These are phyloP conservation scores for Cercopithecus hamlyni DNA, from an alignment of 2,797 vertebrate genomes.

Conservation along the genomic window DNA sequence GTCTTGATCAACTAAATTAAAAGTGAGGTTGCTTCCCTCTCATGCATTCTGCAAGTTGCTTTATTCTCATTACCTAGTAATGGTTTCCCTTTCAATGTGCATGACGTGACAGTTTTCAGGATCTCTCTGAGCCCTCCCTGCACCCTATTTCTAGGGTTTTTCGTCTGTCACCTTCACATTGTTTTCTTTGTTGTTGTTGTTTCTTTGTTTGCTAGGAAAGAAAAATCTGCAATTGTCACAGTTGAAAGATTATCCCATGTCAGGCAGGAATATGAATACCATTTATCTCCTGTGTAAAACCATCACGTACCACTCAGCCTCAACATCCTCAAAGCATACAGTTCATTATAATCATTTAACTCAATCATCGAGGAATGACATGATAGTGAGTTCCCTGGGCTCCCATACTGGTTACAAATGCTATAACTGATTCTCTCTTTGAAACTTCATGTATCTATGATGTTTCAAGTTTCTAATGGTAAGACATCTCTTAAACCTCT, in stretches of 20 bases:
- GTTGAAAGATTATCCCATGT: background rate
- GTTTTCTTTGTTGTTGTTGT: background rate
- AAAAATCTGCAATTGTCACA: background rate
- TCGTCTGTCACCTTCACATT: background rate
- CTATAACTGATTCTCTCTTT: background rate
- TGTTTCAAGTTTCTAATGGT: background rate
- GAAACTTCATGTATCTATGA: background rate
- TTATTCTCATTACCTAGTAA: background rate
- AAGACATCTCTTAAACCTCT: background rate
- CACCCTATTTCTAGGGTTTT: background rate
- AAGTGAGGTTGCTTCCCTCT: slow-evolving; percentile 20
- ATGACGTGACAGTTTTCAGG: background rate
- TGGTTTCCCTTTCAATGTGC: background rate
- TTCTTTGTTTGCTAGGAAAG: background rate
- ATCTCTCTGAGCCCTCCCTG: background rate
- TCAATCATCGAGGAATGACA: background rate
- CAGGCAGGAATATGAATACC: background rate
- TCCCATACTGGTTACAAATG: background rate
- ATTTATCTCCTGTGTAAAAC: background rate
- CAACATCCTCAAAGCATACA: background rate
- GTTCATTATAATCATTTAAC: background rate
- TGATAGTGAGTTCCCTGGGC: background rate
- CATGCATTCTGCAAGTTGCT: background rate
- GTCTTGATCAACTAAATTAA: slow-evolving; percentile 52
- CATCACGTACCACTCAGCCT: background rate